Conservation (phyloP, 2,797 vertebrate genomes). For the Premnoplex brunnescens region DNA sequence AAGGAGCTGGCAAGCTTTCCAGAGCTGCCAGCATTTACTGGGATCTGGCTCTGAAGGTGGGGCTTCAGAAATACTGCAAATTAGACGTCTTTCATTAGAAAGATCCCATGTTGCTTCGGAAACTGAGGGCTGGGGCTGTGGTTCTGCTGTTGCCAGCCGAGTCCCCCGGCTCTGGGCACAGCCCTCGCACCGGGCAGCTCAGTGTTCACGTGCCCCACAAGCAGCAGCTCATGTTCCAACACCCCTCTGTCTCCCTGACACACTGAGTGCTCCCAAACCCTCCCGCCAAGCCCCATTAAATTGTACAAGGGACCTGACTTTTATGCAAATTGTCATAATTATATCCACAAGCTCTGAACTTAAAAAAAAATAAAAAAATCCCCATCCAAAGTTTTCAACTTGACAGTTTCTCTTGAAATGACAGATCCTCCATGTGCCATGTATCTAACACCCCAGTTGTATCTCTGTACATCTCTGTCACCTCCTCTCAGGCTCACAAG, state of each 20-base stretch:
- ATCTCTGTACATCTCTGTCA: conserved; percentile 52
- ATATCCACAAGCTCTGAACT: conserved; percentile 20
- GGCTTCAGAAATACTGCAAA: neutral
- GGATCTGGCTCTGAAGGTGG: neutral
- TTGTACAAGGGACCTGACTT: neutral
- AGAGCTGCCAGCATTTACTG: neutral
- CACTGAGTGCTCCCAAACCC: accelerated
- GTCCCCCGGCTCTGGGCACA: neutral
- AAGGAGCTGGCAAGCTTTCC: neutral
- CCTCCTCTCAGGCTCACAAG: conserved; percentile 49
- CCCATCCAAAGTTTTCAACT: conserved; percentile 13
- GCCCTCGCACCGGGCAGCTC: neutral
- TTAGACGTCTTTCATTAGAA: neutral
- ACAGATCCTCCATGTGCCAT: conserved; percentile 14
- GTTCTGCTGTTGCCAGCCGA: neutral
- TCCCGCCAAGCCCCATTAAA: neutral
- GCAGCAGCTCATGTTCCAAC: neutral
- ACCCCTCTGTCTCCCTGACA: neutral
- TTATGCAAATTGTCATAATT: conserved; percentile 17
- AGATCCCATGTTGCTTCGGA: neutral
- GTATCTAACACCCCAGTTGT: conserved; percentile 49
- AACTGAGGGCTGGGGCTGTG: accelerated
- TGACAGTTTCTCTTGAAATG: conserved; percentile 39
- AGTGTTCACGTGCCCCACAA: neutral
- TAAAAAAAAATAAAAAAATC: neutral